These are phyloP conservation scores for Macrochelys suwanniensis DNA, from an alignment of 2,797 vertebrate species.

Conservation along the genomic window DNA sequence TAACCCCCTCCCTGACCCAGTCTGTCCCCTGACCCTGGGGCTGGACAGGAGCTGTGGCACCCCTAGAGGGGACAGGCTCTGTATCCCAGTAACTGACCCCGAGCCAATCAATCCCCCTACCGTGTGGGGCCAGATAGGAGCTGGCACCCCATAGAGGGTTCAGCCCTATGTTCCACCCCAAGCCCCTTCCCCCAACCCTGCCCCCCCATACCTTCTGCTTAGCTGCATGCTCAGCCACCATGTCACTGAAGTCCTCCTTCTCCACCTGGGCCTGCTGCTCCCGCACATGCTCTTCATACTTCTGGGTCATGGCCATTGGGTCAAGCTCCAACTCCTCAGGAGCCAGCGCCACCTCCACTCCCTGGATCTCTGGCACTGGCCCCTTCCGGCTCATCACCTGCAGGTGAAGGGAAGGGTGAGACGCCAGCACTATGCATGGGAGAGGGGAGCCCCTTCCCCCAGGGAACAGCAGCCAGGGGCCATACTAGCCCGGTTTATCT, in stretches of 20 bases:
- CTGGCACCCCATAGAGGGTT: neutral
- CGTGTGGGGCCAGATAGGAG: neutral
- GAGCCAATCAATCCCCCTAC: no score
- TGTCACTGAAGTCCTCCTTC: conserved; percentile 97
- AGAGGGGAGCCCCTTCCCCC: neutral
- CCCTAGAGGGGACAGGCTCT: neutral
- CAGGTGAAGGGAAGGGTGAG: no score
- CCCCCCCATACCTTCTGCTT: conserved; percentile 91
- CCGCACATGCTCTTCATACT: conserved; percentile 94
- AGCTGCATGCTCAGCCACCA: conserved; percentile 96
- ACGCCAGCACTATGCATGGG: no score
- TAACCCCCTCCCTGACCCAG: neutral
- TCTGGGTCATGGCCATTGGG: conserved; percentile 96
- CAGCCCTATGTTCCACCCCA: neutral
- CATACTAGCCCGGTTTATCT: neutral
- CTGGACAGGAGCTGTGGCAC: neutral
- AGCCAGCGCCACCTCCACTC: conserved; percentile 93
- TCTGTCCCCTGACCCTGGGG: fast-evolving
- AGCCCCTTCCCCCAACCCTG: neutral
- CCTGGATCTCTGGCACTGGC: conserved; percentile 88
- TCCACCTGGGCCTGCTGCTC: conserved; percentile 97
- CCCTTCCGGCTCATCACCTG: conserved; percentile 89
- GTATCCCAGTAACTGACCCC: neutral
- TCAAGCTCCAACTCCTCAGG: conserved; percentile 95
- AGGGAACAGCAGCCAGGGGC: neutral